Evolutionary conservation across 2,797 vertebrate genomes (phyloP).

Genomic region (Typhlichthys subterraneus): DNA sequence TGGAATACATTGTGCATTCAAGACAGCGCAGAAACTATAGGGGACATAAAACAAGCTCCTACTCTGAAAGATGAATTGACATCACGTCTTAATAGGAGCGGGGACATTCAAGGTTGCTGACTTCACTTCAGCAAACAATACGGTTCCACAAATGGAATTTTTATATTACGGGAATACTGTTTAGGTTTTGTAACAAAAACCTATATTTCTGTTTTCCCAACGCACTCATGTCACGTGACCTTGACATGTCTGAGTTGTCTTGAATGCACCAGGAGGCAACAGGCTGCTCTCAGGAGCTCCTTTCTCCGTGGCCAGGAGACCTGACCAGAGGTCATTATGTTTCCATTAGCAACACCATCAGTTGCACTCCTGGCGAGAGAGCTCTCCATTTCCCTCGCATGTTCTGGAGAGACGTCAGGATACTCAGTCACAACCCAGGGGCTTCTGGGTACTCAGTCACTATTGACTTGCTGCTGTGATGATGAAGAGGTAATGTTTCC

Average conservation of each 20-base stretch:
- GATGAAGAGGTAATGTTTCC: slow-evolving; percentile 80
- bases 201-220: too few species aligned
- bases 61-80: too few species aligned
- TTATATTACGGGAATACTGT: too few species aligned
- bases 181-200: too few species aligned
- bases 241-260: too few species aligned
- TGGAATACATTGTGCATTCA: background rate
- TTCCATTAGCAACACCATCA: background rate
- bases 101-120: too few species aligned
- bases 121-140: too few species aligned
- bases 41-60: too few species aligned
- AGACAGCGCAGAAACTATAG: too few species aligned
- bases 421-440: slow-evolving; percentile 69
- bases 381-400: slow-evolving; percentile 35
- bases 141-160: too few species aligned
- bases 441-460: slow-evolving; percentile 75
- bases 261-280: background rate
- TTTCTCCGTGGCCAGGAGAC: slow-evolving; percentile 19
- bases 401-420: slow-evolving; percentile 13
- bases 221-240: too few species aligned
- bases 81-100: too few species aligned
- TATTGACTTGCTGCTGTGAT: slow-evolving; percentile 75
- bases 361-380: slow-evolving; percentile 16
- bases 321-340: slow-evolving; percentile 19
- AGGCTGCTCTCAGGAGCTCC: slow-evolving; percentile 23